These are phyloP conservation scores for Lucilia cuprina DNA, from an alignment of 1,140 invertebrate species.

Conservation along the genomic window DNA sequence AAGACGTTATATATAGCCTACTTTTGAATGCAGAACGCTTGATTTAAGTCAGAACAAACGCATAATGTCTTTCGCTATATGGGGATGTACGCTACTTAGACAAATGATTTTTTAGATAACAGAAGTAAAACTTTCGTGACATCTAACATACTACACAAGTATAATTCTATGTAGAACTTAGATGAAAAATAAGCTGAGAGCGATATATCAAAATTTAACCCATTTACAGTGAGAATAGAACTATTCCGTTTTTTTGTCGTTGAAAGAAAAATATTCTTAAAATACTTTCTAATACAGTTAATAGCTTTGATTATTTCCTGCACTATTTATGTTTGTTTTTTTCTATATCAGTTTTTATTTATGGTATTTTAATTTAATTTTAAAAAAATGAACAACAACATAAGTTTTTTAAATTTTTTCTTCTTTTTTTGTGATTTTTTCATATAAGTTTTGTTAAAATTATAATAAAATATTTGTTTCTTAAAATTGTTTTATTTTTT, in stretches of 20 bases:
- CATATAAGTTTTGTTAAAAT: conserved; percentile 42
- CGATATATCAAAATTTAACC: neutral
- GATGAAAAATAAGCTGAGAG: neutral
- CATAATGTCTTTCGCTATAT: too few relatives aligned
- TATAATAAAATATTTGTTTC: conserved; percentile 62
- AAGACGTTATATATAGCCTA: too few relatives aligned
- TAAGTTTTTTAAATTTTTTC: conserved; percentile 23
- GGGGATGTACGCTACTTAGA: too few relatives aligned
- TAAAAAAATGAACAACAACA: conserved; percentile 39
- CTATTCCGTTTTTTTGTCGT: neutral
- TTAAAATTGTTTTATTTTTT: conserved; percentile 40
- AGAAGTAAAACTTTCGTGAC: too few relatives aligned
- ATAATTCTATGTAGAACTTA: too few relatives aligned
- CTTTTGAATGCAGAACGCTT: too few relatives aligned
- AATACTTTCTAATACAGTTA: neutral
- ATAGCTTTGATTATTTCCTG: conserved; percentile 40
- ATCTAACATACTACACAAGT: too few relatives aligned
- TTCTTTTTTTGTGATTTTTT: conserved; percentile 38
- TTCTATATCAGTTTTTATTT: conserved; percentile 40
- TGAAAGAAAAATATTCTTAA: neutral
- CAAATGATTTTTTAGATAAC: too few relatives aligned
- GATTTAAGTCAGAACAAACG: too few relatives aligned
- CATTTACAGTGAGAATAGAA: neutral
- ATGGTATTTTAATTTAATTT: conserved; percentile 15
- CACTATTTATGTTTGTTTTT: conserved; percentile 46